Evolutionary conservation across 2,113 vertebrate species (phyloP).

Genomic region (Pogona vitticeps): DNA sequence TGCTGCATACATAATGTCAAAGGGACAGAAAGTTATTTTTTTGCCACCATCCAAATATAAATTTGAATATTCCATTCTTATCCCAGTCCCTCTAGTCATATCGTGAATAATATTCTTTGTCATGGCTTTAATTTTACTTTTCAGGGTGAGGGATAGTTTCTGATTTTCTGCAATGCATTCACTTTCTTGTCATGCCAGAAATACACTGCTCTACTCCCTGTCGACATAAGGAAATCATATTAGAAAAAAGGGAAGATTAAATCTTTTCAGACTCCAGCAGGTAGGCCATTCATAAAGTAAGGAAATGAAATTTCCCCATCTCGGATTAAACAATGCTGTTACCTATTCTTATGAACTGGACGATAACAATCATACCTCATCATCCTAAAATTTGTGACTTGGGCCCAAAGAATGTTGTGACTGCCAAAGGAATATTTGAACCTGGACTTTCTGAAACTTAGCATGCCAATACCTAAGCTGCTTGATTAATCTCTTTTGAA

Average conservation of each 20-base stretch:
- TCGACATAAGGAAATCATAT: slow-evolving; percentile 17
- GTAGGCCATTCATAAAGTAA: neutral
- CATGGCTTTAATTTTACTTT: slow-evolving; percentile 1
- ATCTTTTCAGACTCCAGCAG: neutral
- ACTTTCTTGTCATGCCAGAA: neutral
- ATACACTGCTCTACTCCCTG: neutral
- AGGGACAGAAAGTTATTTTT: neutral
- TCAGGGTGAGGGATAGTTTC: neutral
- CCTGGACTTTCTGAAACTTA: neutral
- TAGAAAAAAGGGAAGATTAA: slow-evolving; percentile 14
- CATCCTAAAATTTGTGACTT: neutral
- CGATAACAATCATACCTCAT: neutral
- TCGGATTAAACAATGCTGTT: neutral
- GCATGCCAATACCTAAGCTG: neutral
- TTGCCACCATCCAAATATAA: neutral
- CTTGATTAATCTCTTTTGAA: neutral
- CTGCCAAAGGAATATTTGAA: neutral
- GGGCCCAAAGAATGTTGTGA: neutral
- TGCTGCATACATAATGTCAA: neutral
- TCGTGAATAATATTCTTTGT: neutral
- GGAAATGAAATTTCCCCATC: neutral
- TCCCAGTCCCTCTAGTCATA: neutral
- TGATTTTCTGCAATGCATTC: neutral
- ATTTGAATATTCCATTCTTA: neutral
- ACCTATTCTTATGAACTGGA: rapidly evolving